Conservation (phyloP, 2,888 invertebrate species). For the Cactoblastis cactorum region DNA sequence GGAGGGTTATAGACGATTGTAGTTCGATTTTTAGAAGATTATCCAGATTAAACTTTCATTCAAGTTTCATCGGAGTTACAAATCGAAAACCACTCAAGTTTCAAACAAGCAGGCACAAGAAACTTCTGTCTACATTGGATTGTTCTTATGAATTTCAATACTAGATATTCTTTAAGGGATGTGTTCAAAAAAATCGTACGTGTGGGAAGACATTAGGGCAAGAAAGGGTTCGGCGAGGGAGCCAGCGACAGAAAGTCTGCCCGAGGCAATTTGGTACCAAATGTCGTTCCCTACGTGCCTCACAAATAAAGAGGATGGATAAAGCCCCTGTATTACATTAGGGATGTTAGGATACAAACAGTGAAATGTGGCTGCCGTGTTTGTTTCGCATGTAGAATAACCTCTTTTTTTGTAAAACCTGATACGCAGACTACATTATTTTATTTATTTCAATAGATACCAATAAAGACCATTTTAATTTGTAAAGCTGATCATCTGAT, state of each 20-base stretch:
- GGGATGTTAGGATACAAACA: slow-evolving; percentile 43
- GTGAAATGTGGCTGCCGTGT: slow-evolving; percentile 25
- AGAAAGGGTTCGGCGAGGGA: slow-evolving; percentile 57
- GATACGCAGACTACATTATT: not conserved
- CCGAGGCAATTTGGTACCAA: slow-evolving; percentile 76
- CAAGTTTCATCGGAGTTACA: slow-evolving; percentile 9
- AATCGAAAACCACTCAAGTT: slow-evolving; percentile 7
- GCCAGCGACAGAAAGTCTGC: slow-evolving; percentile 65
- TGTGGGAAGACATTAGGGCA: slow-evolving; percentile 61
- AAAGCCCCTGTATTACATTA: slow-evolving; percentile 59
- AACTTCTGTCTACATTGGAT: slow-evolving; percentile 31
- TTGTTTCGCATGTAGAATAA: not conserved
- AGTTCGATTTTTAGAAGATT: not conserved
- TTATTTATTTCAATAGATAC: not conserved
- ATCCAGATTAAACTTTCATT: slow-evolving; percentile 10
- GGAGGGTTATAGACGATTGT: no score
- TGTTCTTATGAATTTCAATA: slow-evolving; percentile 52
- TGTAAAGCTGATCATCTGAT: not conserved
- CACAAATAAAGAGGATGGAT: slow-evolving; percentile 72
- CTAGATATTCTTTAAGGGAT: slow-evolving; percentile 39
- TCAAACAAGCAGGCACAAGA: slow-evolving; percentile 6
- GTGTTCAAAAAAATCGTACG: slow-evolving; percentile 59
- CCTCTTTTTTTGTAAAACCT: not conserved
- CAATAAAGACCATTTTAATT: no score
- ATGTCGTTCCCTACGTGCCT: slow-evolving; percentile 74